Percentiles rank a stretch among this genome's conserved stretches.
Evolutionary conservation across 1,140 invertebrate species (phyloP).

Genomic region (Pteromalus puparum): DNA sequence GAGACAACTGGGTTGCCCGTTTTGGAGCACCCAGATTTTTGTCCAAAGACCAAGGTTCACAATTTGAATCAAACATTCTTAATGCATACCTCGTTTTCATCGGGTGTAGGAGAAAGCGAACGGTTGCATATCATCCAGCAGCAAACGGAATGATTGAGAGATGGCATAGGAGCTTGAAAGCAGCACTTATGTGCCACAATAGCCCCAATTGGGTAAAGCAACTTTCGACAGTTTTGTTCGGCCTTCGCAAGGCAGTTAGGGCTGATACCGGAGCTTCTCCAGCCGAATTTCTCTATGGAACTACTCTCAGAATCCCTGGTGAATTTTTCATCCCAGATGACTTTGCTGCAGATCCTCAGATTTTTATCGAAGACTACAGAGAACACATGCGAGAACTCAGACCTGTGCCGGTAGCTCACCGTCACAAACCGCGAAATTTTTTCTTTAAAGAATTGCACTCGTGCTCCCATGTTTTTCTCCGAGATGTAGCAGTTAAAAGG

Average conservation of each 20-base stretch:
- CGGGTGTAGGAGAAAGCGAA: background rate
- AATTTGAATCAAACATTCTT: background rate
- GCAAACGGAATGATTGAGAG: slow-evolving; percentile 10
- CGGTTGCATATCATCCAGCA: slow-evolving; percentile 11
- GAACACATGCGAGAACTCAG: slow-evolving; percentile 1
- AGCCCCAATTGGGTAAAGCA: slow-evolving; percentile 17
- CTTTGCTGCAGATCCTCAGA: background rate
- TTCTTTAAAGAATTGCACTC: slow-evolving; percentile 25
- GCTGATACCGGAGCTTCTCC: too few relatives aligned
- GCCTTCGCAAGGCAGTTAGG: too few relatives aligned
- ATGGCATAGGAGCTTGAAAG: slow-evolving; percentile 21
- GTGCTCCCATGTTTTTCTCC: slow-evolving; percentile 51
- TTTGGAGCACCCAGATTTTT: background rate
- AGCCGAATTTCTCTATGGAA: background rate
- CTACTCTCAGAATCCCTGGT: slow-evolving; percentile 40
- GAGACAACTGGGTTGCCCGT: slow-evolving; percentile 13
- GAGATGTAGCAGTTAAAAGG: slow-evolving; percentile 17
- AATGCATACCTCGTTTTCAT: background rate
- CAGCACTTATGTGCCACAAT: background rate
- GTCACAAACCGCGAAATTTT: slow-evolving; percentile 40
- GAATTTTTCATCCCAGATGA: slow-evolving; percentile 48
- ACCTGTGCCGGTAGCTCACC: background rate
- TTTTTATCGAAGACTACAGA: slow-evolving; percentile 27
- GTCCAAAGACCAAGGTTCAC: too few relatives aligned
- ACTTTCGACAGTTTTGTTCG: too few relatives aligned